Evolutionary conservation across 1,140 invertebrate genomes (phyloP).

Genomic region (Maniola jurtina): DNA sequence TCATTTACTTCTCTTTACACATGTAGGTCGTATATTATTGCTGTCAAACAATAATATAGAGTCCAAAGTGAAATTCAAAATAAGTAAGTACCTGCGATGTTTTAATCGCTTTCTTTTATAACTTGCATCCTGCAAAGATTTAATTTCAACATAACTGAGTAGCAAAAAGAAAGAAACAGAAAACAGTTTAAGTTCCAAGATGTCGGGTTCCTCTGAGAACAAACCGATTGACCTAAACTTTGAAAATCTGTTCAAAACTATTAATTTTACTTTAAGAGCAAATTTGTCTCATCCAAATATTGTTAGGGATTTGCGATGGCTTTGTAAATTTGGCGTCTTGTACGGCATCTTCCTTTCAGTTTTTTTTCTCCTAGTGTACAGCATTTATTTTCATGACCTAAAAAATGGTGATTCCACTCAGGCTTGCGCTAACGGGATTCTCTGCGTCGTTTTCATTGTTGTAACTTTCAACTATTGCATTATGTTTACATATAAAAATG

Average conservation of each 20-base stretch:
- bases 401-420: conserved; percentile 42
- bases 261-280: conserved; percentile 33
- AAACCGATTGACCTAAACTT: conserved; percentile 39
- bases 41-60: no score
- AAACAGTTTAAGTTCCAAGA: conserved; percentile 5
- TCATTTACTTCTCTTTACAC: no score
- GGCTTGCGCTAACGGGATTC: conserved; percentile 43
- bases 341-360: conserved; percentile 33
- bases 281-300: conserved; percentile 44
- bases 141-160: neutral
- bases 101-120: neutral
- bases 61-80: no score
- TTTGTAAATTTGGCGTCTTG: conserved; percentile 29
- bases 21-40: no score
- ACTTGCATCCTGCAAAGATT: neutral
- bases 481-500: conserved; percentile 35
- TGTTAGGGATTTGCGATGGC: conserved; percentile 45
- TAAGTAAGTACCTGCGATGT: neutral
- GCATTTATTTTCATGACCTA: conserved; percentile 40
- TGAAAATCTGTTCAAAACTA: conserved; percentile 43
- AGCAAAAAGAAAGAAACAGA: neutral
- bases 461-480: conserved; percentile 40
- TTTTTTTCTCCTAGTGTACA: conserved; percentile 36
- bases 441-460: conserved; percentile 36
- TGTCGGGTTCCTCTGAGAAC: neutral